Base-by-base conservation (phyloP, 2,888 invertebrate genomes). In the Geotrupes spiniger region DNA sequence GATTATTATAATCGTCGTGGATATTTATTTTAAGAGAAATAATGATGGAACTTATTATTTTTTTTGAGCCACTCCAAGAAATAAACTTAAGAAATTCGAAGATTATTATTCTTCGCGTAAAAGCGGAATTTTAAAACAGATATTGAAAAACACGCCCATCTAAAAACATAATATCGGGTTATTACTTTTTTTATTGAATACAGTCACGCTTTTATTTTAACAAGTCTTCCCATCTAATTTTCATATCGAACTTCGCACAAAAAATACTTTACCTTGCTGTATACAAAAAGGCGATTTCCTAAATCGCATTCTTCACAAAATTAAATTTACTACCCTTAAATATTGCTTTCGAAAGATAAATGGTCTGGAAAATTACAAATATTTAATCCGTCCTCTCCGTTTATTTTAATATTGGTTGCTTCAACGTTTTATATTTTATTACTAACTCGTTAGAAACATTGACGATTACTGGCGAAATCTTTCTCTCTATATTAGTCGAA, bases 401-500 rank as follows among this genome's bases (percentile, higher is more conserved):
- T 37, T 16, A 10, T 17, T 11, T n/a, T n/a, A 21, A 21, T 28
- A 10, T 28, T 40, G 9, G 9, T 27, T 14, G 14, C 3, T 28
- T 28, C 14, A 8, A n/a, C n/a, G 6, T 25, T 25, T 12, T 21
- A 21, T 21, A 21, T 6, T 21, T 26, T 17, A 21, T 9, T 25
- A 21, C 21, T 4, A 21, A 21, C 21, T 33, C 33, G 14, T 33
- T 33, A 33, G 11, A 33, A 4, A 4, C 21, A 21, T 21, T 6
- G 21, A 21, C 21, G 6, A 6, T 3, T 4, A 6, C 6, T 21
- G 21, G 6, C 21, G 3, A 21, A 21, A 21, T 21, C 21, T 21
- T 21, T 21, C 21, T 33, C 33, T 29, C 42, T 46, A 39, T 40
- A 40, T 40, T 48, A 42, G 36, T 36, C 26, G 36, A n/a, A 36